A percentile compares a stretch with the other conserved stretches of the same genome.
Conservation (phyloP, 1,140 invertebrate species). For the Campoletis sonorensis region DNA sequence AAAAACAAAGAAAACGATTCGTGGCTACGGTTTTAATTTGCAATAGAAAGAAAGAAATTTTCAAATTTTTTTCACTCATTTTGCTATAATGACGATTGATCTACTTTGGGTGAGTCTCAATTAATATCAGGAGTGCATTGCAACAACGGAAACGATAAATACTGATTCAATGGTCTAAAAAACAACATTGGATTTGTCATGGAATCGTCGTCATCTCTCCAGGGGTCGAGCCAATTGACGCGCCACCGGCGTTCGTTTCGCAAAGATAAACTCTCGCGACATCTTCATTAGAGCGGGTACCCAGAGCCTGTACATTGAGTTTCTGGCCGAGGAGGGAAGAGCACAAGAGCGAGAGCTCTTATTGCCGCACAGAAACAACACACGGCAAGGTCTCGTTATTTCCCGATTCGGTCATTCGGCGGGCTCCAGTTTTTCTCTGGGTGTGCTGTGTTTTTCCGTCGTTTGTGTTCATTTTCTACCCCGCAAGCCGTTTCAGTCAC, state of each 20-base stretch:
- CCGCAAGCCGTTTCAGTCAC: background rate
- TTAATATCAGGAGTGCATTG: no score
- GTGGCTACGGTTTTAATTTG: no score
- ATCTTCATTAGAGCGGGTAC: constrained; percentile 66
- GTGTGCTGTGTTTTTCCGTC: constrained; percentile 28
- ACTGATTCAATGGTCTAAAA: background rate
- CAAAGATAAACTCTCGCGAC: constrained; percentile 65
- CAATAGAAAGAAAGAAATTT: no score
- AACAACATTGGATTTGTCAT: constrained; percentile 6
- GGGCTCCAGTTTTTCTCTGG: background rate
- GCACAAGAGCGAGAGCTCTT: constrained; percentile 48
- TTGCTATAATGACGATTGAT: no score
- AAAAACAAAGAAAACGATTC: no score
- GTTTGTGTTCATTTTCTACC: background rate
- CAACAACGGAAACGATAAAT: background rate
- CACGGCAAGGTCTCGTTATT: constrained; percentile 48
- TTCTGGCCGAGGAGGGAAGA: background rate
- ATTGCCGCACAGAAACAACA: constrained; percentile 63
- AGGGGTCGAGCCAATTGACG: constrained; percentile 56
- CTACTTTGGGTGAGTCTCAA: no score
- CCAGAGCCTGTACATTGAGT: constrained; percentile 54
- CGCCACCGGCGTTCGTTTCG: constrained; percentile 46
- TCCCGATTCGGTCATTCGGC: constrained; percentile 45
- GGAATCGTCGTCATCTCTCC: constrained; percentile 57
- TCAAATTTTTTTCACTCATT: no score